Conservation (phyloP, 2,113 vertebrate genomes). For the Entelurus aequoreus region DNA sequence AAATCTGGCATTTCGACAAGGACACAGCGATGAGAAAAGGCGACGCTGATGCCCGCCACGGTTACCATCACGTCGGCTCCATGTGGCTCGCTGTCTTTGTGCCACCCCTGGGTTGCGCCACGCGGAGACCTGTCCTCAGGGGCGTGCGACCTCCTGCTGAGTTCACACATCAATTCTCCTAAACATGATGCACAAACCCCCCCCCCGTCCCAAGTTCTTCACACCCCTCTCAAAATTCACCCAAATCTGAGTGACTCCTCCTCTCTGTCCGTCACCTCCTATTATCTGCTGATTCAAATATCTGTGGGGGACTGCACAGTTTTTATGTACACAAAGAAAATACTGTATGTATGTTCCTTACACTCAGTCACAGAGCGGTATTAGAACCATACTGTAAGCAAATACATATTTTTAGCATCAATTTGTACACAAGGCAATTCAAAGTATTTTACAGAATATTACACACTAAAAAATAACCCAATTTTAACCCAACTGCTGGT, state of each 20-base stretch:
- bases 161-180: conserved; percentile 26
- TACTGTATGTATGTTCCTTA: conserved; percentile 1
- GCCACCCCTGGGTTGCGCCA: conserved; percentile 43
- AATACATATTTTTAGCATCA: too few relatives aligned
- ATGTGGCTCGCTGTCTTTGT: conserved; percentile 40
- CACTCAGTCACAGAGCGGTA: not conserved
- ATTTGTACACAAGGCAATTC: too few relatives aligned
- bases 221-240: conserved; percentile 48
- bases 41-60: conserved; percentile 62
- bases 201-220: conserved; percentile 20
- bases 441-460: too few relatives aligned
- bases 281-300: conserved; percentile 33
- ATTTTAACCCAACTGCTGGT: too few relatives aligned
- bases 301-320: conserved; percentile 12
- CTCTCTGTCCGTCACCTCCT: conserved; percentile 53
- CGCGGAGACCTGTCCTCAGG: conserved; percentile 50
- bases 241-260: conserved; percentile 53
- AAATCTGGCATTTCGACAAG: conserved; percentile 69
- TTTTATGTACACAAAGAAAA: conserved; percentile 30
- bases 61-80: conserved; percentile 53
- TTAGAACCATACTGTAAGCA: too few relatives aligned
- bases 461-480: too few relatives aligned
- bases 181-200: conserved; percentile 6
- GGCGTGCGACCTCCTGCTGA: conserved; percentile 49
- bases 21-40: conserved; percentile 64